A percentile compares a stretch with the other conserved stretches of the same genome.
Conservation (phyloP, 2,797 vertebrate species). For the Megaceryle alcyon region DNA sequence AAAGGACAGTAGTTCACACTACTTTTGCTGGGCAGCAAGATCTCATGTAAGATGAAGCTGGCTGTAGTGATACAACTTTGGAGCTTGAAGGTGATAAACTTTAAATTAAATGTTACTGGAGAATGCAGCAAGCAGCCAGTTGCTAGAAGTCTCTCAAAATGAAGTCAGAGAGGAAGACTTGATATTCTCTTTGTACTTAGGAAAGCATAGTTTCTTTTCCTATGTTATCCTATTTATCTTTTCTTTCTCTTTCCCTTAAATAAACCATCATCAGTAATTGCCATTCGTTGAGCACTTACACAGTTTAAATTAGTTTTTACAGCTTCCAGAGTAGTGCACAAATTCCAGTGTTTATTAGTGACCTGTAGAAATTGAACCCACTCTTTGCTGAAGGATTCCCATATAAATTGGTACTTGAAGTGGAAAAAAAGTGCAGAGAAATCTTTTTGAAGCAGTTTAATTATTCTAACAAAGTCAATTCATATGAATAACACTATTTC, state of each 20-base stretch:
- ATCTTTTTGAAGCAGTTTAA: neutral
- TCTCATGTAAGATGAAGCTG: too few relatives aligned
- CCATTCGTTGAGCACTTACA: neutral
- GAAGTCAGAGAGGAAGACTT: neutral
- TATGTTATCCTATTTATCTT: neutral
- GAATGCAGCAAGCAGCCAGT: neutral
- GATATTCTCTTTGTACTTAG: neutral
- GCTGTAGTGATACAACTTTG: rapidly evolving
- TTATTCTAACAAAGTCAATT: neutral
- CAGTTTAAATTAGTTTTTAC: neutral
- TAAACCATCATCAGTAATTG: neutral
- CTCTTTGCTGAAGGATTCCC: neutral
- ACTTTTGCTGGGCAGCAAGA: too few relatives aligned
- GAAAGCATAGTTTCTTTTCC: neutral
- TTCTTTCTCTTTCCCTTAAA: neutral
- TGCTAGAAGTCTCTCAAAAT: neutral
- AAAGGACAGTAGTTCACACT: neutral
- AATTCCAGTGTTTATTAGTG: neutral
- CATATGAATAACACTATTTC: conserved; percentile 5
- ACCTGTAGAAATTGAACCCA: neutral
- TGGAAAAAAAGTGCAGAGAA: neutral
- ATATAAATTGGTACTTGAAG: neutral
- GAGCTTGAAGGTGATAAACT: neutral
- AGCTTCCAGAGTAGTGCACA: neutral
- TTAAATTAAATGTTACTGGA: neutral